These are phyloP conservation scores for Pammene aurita DNA, from an alignment of 2,888 invertebrate species.

Conservation along the genomic window DNA sequence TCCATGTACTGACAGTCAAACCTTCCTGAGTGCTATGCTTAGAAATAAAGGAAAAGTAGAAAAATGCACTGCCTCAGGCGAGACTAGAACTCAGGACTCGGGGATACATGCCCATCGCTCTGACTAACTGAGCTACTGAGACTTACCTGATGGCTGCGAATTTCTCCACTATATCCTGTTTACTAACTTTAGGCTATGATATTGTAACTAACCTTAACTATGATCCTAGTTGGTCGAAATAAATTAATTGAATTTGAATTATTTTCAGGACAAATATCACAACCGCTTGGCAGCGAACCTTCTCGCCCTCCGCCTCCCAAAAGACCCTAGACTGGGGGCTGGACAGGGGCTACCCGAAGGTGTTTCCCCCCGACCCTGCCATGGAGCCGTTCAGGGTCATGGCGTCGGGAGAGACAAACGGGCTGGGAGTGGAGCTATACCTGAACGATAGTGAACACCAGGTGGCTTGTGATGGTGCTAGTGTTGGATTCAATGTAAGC, in stretches of 20 bases:
- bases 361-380: conserved; percentile 63
- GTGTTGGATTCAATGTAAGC: conserved; percentile 74
- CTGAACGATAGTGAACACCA: conserved; percentile 75
- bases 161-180: too few relatives aligned
- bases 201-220: too few relatives aligned
- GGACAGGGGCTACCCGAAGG: conserved; percentile 70
- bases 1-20: too few relatives aligned
- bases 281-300: conserved; percentile 64
- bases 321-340: conserved; percentile 63
- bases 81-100: too few relatives aligned
- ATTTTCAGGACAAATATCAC: conserved; percentile 67
- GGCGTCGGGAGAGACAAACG: conserved; percentile 73
- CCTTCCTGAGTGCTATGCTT: too few relatives aligned
- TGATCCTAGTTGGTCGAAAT: too few relatives aligned
- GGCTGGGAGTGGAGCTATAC: conserved; percentile 71
- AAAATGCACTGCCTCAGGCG: too few relatives aligned
- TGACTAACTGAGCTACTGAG: too few relatives aligned
- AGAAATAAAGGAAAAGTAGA: too few relatives aligned
- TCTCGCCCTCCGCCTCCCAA: conserved; percentile 53
- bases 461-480: conserved; percentile 71
- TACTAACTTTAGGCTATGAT: too few relatives aligned
- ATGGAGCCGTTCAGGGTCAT: conserved; percentile 67
- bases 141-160: too few relatives aligned
- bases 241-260: background rate
- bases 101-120: too few relatives aligned